Percentiles rank a stretch among this genome's conserved stretches.
Evolutionary conservation across 2,113 vertebrate species (phyloP).

Genomic region (Saccopteryx bilineata): DNA sequence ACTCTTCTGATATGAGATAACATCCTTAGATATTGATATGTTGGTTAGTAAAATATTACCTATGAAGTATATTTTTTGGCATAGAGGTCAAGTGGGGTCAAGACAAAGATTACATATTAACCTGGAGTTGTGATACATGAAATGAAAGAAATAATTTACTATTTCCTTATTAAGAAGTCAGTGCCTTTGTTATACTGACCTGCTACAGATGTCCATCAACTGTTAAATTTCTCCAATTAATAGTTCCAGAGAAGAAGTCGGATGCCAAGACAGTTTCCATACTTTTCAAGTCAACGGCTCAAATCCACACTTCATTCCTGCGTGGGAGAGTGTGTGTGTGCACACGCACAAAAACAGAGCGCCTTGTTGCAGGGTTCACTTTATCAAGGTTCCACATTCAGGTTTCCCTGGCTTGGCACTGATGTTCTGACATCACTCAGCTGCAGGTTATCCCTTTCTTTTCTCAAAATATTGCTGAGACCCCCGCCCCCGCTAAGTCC

Average conservation of each 20-base stretch:
- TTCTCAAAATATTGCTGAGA: background rate
- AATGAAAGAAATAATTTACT: background rate
- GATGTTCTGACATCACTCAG: background rate
- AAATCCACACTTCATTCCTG: background rate
- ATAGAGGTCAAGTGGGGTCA: background rate
- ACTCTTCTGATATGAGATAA: background rate
- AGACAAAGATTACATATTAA: background rate
- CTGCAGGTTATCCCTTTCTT: background rate
- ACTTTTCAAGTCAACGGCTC: background rate
- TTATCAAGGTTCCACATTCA: background rate
- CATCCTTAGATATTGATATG: background rate
- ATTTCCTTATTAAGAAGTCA: background rate
- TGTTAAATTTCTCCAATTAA: background rate
- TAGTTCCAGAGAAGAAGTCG: background rate
- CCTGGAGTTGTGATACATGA: background rate
- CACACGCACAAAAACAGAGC: fast-evolving
- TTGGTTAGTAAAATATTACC: background rate
- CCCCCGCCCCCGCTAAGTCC: too few relatives aligned
- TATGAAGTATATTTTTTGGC: background rate
- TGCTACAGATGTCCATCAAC: background rate
- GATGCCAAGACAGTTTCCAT: background rate
- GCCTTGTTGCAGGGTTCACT: background rate
- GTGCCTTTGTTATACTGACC: background rate
- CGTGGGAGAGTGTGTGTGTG: background rate
- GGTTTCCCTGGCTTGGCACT: background rate